Evolutionary conservation across 2,113 vertebrate genomes (phyloP).

Genomic region (Aleadryas rufinucha): DNA sequence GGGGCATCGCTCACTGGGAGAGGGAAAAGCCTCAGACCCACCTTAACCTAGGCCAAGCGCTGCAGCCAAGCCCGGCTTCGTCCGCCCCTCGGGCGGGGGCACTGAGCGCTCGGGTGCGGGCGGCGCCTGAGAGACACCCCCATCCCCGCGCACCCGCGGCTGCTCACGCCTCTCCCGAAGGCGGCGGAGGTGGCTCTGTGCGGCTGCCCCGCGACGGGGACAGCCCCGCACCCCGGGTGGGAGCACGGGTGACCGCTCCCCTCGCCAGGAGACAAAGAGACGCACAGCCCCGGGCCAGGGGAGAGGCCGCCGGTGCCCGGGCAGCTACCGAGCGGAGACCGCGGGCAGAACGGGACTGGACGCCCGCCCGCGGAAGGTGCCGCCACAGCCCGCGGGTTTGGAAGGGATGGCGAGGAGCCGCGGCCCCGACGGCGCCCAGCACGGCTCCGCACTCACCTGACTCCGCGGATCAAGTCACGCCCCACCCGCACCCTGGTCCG

Average conservation of each 20-base stretch:
- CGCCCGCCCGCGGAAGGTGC: not conserved
- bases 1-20: not conserved
- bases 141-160: not conserved
- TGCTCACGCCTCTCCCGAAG: not conserved
- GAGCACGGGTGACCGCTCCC: not conserved
- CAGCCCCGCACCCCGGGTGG: not conserved
- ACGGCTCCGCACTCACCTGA: constrained; percentile 50
- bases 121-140: not conserved
- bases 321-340: not conserved
- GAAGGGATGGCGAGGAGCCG: not conserved
- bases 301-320: not conserved
- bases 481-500: not conserved
- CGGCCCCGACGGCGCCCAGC: not conserved
- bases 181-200: not conserved
- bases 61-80: not conserved
- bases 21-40: not conserved
- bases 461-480: constrained; percentile 52
- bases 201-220: not conserved
- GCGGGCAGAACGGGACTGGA: not conserved
- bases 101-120: accelerated
- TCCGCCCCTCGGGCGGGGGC: not conserved
- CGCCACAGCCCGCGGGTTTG: not conserved
- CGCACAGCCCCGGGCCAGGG: not conserved
- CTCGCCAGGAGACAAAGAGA: not conserved
- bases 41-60: not conserved